Base-by-base conservation (phyloP, 2,113 vertebrate genomes). In the Thunnus thynnus region DNA sequence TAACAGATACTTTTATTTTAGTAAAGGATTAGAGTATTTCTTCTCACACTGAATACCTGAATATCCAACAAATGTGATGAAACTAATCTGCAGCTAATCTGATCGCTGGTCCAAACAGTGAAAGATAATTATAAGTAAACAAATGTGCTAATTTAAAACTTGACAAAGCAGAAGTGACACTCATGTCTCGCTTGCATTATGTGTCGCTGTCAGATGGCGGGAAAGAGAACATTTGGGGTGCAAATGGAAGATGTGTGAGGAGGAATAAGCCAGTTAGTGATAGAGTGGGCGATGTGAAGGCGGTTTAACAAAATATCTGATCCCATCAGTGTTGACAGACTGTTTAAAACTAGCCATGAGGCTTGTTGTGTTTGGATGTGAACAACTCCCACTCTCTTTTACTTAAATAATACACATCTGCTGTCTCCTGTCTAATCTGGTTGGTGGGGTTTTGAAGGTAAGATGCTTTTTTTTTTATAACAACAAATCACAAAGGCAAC, bases 101-200 rank as follows among this genome's bases (percentile, higher is more conserved):
- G 56, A 32, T 32, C 25, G 4, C 27, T 12, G 55, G 3, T 47
- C 61, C 48, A 68, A n/a, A 54, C 48, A 25, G 63, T 41, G 27
- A 30, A 55, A 41, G 52, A 72, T 72, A 44, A 77, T 83, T 51
- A 66, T 18, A 65, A 83, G 3, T 48, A 25, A 74, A 22, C 55
- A 32, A 32, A 36, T 5, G 36, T 14, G 61, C 41, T 76, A 54
- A 82, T 85, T 76, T 70, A 46, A 70, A 85, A 68, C 50, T 67
- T 30, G 83, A 81, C 4, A 25, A n/a, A 54, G 54, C 82, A 68
- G 82, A 86, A 77, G 84, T 50, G 77, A 65, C 81, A 54, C 77
- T 78, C 5, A 1, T 56, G 72, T 76, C 66, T 67, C 4, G 13
- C 61, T 67, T 68, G 75, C 30, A 1, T 66, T 16, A 0, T 1